Evolutionary conservation across 2,797 vertebrate genomes (phyloP).

Genomic region (Phaenicophaeus curvirostris): DNA sequence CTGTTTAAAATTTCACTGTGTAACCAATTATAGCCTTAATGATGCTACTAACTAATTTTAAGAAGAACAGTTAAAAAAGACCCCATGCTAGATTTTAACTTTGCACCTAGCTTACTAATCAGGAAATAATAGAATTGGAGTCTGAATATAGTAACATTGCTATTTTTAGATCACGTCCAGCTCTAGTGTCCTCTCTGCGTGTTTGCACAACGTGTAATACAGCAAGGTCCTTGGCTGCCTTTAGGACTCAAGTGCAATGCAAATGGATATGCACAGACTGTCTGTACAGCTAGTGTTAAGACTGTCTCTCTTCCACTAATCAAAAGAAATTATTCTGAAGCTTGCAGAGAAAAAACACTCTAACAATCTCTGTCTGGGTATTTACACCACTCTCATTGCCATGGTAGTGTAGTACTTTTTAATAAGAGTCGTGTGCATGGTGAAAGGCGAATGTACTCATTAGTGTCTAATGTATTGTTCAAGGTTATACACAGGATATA

Average conservation of each 20-base stretch:
- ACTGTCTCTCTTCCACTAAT: neutral
- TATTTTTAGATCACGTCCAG: neutral
- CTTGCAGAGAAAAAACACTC: neutral
- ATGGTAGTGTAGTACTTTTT: neutral
- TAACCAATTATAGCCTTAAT: neutral
- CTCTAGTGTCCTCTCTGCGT: neutral
- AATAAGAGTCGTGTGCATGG: neutral
- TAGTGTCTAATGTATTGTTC: conserved; percentile 72
- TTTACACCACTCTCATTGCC: neutral
- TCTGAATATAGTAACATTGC: neutral
- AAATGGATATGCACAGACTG: neutral
- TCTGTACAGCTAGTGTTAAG: neutral
- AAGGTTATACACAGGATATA: conserved; percentile 75
- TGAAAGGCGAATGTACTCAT: conserved; percentile 63
- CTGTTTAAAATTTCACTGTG: neutral
- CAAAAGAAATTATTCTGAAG: neutral
- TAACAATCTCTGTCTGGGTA: neutral
- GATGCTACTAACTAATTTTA: neutral
- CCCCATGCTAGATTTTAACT: neutral
- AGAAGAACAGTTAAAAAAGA: neutral
- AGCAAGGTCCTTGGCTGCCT: neutral
- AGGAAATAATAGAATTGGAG: neutral
- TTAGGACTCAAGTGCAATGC: neutral
- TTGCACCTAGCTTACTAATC: neutral
- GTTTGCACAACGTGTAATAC: neutral